A percentile compares a stretch with the other conserved stretches of the same genome.
These are phyloP conservation scores for Argynnis bischoffii DNA, from an alignment of 2,888 invertebrate genomes.

Conservation along the genomic window DNA sequence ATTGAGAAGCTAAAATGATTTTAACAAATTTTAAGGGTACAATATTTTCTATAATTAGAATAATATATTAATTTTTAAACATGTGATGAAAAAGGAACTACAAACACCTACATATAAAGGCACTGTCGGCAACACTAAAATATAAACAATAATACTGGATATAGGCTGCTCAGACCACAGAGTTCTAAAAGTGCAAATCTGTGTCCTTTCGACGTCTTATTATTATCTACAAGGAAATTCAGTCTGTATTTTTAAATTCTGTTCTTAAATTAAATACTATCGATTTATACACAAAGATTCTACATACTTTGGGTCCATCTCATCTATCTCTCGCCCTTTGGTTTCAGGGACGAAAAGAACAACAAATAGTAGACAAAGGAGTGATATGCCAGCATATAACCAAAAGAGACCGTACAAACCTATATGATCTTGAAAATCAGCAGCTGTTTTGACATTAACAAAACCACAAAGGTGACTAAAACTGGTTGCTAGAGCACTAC, in stretches of 20 bases:
- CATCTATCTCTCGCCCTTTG: slow-evolving; percentile 93
- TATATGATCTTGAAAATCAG: slow-evolving; percentile 88
- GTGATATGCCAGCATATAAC: slow-evolving; percentile 91
- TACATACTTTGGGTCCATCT: slow-evolving; percentile 89
- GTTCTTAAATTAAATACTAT: slow-evolving; percentile 54
- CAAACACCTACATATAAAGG: slow-evolving; percentile 34
- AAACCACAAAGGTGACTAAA: slow-evolving; percentile 94
- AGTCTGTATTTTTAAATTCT: slow-evolving; percentile 44
- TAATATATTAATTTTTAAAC: slow-evolving; percentile 17
- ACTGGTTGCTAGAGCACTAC: slow-evolving; percentile 87
- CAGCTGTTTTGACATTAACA: slow-evolving; percentile 91
- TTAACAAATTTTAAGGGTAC: no score
- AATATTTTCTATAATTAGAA: background rate
- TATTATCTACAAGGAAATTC: slow-evolving; percentile 42
- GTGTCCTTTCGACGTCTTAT: slow-evolving; percentile 23
- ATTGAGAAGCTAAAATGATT: no score
- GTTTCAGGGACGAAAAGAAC: slow-evolving; percentile 94
- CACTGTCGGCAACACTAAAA: slow-evolving; percentile 35
- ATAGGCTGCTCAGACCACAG: slow-evolving; percentile 33
- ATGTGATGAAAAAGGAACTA: slow-evolving; percentile 38
- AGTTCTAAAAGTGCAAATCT: slow-evolving; percentile 16
- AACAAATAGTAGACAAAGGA: slow-evolving; percentile 91
- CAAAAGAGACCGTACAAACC: slow-evolving; percentile 93
- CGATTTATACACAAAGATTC: slow-evolving; percentile 81
- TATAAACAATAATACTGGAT: slow-evolving; percentile 48